phyloP scores from a whole-genome alignment of 2,888 invertebrate species.

The Agrotis clavis region DNA sequence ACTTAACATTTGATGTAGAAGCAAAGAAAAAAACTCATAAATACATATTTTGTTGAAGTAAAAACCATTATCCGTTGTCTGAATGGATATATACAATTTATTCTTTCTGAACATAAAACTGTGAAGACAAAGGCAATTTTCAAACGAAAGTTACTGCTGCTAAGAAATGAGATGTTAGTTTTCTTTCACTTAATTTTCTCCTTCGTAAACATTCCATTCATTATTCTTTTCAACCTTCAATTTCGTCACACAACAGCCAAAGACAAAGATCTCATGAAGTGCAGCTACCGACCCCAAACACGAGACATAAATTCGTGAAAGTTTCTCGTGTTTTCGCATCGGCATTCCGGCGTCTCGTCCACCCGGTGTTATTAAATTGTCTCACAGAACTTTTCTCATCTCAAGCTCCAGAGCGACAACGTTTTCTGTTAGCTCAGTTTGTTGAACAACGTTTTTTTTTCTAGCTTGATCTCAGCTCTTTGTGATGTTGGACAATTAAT shows the following conservation, averaged over 20 bases:
- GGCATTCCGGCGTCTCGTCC: slow-evolving; percentile 75
- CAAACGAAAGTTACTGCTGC: background rate
- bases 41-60: too few relatives aligned
- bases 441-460: slow-evolving; percentile 70
- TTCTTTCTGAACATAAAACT: background rate
- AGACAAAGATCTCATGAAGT: slow-evolving; percentile 54
- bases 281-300: slow-evolving; percentile 48
- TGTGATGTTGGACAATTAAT: slow-evolving; percentile 63
- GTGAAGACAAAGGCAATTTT: background rate
- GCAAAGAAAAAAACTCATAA: too few relatives aligned
- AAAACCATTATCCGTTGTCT: too few relatives aligned
- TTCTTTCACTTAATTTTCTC: background rate
- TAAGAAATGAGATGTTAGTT: background rate
- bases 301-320: slow-evolving; percentile 64
- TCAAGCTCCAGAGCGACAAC: slow-evolving; percentile 69
- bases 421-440: slow-evolving; percentile 71
- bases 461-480: slow-evolving; percentile 65
- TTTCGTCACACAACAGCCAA: slow-evolving; percentile 11
- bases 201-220: background rate
- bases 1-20: too few relatives aligned
- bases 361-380: slow-evolving; percentile 86
- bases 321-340: slow-evolving; percentile 71
- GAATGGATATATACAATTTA: too few relatives aligned
- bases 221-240: slow-evolving; percentile 19
- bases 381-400: slow-evolving; percentile 86